phyloP scores from a whole-genome alignment of 2,797 vertebrate genomes.

The Psittacula echo region DNA sequence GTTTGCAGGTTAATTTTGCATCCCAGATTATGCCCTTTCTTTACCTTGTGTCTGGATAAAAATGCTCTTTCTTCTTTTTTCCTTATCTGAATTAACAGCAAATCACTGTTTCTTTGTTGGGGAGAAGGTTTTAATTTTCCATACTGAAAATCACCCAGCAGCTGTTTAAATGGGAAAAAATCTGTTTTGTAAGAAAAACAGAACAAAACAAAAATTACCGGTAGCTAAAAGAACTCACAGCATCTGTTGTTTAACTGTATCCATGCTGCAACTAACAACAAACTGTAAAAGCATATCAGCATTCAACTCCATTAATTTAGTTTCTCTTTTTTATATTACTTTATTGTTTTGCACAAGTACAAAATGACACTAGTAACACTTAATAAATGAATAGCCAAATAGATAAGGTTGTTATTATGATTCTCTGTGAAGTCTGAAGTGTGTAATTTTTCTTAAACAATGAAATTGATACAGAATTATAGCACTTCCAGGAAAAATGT shows the following conservation, averaged over 20 bases:
- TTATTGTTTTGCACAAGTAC: background rate
- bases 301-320: slow-evolving; percentile 9
- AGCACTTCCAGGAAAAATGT: background rate
- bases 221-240: background rate
- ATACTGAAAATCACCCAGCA: slow-evolving; percentile 7
- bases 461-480: background rate
- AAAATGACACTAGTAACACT: background rate
- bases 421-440: background rate
- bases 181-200: slow-evolving; percentile 40
- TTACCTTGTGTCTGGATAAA: background rate
- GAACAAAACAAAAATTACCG: slow-evolving; percentile 1
- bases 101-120: slow-evolving; percentile 8
- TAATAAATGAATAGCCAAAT: background rate
- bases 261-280: slow-evolving; percentile 34
- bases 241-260: slow-evolving; percentile 61
- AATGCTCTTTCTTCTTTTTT: background rate
- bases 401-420: background rate
- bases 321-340: background rate
- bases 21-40: background rate
- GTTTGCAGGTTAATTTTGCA: background rate
- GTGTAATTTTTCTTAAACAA: background rate
- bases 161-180: slow-evolving; percentile 46
- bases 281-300: slow-evolving; percentile 12
- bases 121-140: slow-evolving; percentile 30
- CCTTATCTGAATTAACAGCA: slow-evolving; percentile 5